Evolutionary conservation across 2,888 invertebrate species (phyloP).

Genomic region (Bruchidius siliquastri): DNA sequence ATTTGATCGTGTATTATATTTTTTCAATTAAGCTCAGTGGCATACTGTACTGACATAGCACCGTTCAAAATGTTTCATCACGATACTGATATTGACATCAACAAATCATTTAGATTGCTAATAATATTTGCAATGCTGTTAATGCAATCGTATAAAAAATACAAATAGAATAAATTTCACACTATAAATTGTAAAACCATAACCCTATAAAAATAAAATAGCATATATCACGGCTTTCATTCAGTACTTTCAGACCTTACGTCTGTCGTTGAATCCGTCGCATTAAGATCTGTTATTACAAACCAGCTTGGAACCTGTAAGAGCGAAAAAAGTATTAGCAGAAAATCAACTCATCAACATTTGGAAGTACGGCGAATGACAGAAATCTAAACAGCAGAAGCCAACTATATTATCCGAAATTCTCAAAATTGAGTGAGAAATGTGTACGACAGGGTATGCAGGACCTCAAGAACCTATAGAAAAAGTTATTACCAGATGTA

Average conservation of each 20-base stretch:
- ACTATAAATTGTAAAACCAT: background rate
- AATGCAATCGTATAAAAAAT: background rate
- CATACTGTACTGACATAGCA: background rate
- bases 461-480: too few species aligned
- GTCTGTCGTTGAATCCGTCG: constrained; percentile 23
- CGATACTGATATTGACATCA: background rate
- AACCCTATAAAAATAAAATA: background rate
- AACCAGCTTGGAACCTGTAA: constrained; percentile 39
- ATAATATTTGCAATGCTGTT: background rate
- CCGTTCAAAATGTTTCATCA: background rate
- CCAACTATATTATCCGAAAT: too few species aligned
- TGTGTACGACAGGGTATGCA: too few species aligned
- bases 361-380: too few species aligned
- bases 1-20: background rate
- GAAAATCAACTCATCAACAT: too few species aligned
- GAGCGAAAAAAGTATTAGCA: background rate
- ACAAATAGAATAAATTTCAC: background rate
- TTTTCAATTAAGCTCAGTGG: background rate
- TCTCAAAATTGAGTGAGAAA: too few species aligned
- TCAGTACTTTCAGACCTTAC: constrained; percentile 19
- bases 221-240: background rate
- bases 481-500: too few species aligned
- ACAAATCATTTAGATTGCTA: background rate
- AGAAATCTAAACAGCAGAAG: too few species aligned
- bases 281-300: constrained; percentile 34